These are phyloP conservation scores for Erinaceus europaeus DNA, from an alignment of 2,113 vertebrate genomes.

Conservation along the genomic window DNA sequence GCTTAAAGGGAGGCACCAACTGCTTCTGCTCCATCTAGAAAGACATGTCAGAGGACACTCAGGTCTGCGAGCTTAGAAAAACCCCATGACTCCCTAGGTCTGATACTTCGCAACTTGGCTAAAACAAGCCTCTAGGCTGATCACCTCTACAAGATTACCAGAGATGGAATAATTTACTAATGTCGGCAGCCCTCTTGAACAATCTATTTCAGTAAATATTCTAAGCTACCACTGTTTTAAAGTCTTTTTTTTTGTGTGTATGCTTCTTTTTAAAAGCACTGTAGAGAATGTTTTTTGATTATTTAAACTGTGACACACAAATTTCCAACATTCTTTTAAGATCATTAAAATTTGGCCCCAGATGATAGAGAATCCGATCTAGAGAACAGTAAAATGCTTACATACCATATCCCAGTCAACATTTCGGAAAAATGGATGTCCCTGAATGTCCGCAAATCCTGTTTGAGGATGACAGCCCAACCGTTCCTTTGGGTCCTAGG, in stretches of 20 bases:
- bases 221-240: not conserved
- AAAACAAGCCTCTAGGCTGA: not conserved
- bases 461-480: slow-evolving; percentile 98
- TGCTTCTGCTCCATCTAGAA: slow-evolving; percentile 99
- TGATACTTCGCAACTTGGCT: not conserved
- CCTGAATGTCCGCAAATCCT: slow-evolving; percentile 97
- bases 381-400: slow-evolving; percentile 56
- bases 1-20: slow-evolving; percentile 98
- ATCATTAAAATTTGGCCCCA: slow-evolving; percentile 17
- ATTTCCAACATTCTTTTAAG: slow-evolving; percentile 3
- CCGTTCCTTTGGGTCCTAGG: slow-evolving; percentile 96
- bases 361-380: slow-evolving; percentile 7
- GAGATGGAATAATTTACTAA: not conserved
- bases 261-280: no score
- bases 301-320: not conserved
- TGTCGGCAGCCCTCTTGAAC: not conserved
- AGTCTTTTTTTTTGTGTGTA: not conserved
- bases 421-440: slow-evolving; percentile 96
- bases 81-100: not conserved
- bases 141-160: not conserved
- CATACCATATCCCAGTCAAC: slow-evolving; percentile 98
- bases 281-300: not conserved
- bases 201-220: not conserved
- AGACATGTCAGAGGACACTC: slow-evolving; percentile 38
- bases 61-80: slow-evolving; percentile 1